These are phyloP conservation scores for Chrysina gloriosa DNA, from an alignment of 2,888 invertebrate species.

Conservation along the genomic window DNA sequence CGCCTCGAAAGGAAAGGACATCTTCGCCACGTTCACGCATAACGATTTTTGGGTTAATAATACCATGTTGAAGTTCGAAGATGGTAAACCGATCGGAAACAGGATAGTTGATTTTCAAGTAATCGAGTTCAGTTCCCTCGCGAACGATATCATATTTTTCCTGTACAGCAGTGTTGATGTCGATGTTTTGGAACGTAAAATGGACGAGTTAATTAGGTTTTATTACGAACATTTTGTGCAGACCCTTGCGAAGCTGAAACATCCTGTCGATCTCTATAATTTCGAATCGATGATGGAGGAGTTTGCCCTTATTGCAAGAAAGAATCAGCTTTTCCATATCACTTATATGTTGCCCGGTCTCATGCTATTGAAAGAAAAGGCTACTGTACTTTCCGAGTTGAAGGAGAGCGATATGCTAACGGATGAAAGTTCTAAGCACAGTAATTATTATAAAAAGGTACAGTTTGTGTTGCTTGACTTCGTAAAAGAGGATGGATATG, in stretches of 20 bases:
- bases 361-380: conserved; percentile 57
- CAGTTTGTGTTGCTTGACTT: conserved; percentile 31
- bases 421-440: not conserved
- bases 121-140: conserved; percentile 65
- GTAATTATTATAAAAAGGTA: conserved; percentile 17
- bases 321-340: conserved; percentile 62
- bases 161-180: conserved; percentile 66
- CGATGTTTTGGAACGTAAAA: conserved; percentile 60
- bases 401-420: conserved; percentile 52
- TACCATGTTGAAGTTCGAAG: conserved; percentile 65
- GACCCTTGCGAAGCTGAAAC: conserved; percentile 56
- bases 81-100: conserved; percentile 51
- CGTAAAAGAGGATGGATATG: conserved; percentile 40
- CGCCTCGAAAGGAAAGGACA: conserved; percentile 54
- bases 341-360: conserved; percentile 64
- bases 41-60: conserved; percentile 73
- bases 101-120: conserved; percentile 72
- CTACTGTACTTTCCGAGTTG: conserved; percentile 62
- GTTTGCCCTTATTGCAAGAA: conserved; percentile 57
- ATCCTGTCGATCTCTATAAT: conserved; percentile 57
- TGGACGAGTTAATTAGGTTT: conserved; percentile 64
- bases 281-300: conserved; percentile 61
- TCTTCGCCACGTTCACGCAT: conserved; percentile 68
- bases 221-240: conserved; percentile 61
- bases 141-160: conserved; percentile 68